Evolutionary conservation across 2,888 invertebrate species (phyloP).

Genomic region (Iphiclides podalirius): DNA sequence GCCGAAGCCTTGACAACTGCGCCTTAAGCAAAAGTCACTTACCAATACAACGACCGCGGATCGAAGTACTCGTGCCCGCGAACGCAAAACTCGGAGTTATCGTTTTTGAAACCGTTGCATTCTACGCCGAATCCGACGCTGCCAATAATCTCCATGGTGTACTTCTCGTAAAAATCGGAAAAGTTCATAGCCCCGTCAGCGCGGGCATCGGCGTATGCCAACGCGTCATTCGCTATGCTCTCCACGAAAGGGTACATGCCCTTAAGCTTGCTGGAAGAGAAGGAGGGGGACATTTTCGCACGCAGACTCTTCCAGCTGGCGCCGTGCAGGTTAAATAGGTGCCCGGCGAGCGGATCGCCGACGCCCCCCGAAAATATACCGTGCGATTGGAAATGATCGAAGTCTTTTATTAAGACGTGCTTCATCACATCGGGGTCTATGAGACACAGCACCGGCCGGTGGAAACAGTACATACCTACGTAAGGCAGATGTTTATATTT

Average conservation of each 20-base stretch:
- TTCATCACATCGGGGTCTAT: constrained; percentile 82
- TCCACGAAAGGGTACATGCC: constrained; percentile 82
- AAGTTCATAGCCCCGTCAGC: constrained; percentile 66
- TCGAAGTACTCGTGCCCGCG: constrained; percentile 69
- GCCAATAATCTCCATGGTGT: constrained; percentile 82
- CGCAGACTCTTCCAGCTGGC: constrained; percentile 83
- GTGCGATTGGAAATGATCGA: constrained; percentile 82
- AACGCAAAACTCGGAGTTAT: constrained; percentile 74
- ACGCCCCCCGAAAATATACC: constrained; percentile 81
- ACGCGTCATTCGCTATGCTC: constrained; percentile 75
- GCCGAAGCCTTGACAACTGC: no score
- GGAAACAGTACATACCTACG: constrained; percentile 82
- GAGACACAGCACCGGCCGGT: constrained; percentile 80
- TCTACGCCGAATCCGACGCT: constrained; percentile 82
- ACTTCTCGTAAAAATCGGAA: constrained; percentile 78
- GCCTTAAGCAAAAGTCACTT: no score
- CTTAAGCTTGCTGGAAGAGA: constrained; percentile 84
- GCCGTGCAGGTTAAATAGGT: constrained; percentile 80
- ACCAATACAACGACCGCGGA: constrained; percentile 61
- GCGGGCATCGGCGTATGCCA: constrained; percentile 57
- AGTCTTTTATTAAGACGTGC: constrained; percentile 81
- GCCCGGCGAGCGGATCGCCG: constrained; percentile 81
- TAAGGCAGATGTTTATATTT: constrained; percentile 69
- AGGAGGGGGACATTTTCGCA: constrained; percentile 82
- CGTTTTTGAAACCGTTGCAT: constrained; percentile 78